Evolutionary conservation across 2,113 vertebrate species (phyloP).

Genomic region (Hiodon tergisus): DNA sequence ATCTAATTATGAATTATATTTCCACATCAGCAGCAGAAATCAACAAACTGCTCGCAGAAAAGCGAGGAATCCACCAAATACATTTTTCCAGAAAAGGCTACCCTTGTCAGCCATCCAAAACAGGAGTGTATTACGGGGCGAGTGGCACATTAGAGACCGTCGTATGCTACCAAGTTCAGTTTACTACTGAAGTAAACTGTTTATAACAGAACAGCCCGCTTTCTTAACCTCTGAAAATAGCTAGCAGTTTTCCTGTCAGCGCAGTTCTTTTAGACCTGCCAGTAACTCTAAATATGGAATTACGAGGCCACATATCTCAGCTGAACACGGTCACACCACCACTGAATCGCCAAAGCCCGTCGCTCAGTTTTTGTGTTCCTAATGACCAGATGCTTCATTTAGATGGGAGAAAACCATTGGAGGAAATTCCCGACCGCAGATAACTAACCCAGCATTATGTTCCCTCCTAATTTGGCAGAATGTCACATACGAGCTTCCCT

Average conservation of each 20-base stretch:
- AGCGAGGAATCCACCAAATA: no score
- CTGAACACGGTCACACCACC: no score
- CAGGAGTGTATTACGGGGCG: not conserved
- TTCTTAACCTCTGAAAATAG: conserved; percentile 8
- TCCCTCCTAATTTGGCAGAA: no score
- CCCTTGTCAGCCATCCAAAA: not conserved
- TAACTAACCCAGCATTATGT: not conserved
- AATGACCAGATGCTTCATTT: not conserved
- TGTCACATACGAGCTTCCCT: no score
- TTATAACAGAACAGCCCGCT: not conserved
- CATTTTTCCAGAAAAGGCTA: not conserved
- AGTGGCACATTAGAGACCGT: not conserved
- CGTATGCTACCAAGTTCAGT: not conserved
- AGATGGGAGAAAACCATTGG: not conserved
- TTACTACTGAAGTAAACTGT: not conserved
- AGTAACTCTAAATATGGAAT: no score
- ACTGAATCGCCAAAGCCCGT: not conserved
- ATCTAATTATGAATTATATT: not conserved
- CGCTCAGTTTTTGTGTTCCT: not conserved
- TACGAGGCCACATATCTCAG: no score
- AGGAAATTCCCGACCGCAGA: not conserved
- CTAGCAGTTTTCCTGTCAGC: not conserved
- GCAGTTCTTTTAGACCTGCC: not conserved
- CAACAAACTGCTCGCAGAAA: not conserved
- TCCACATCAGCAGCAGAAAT: not conserved